A percentile compares a stretch with the other conserved stretches of the same genome.
Conservation (phyloP, 2,113 vertebrate species). For the Colius striatus region DNA sequence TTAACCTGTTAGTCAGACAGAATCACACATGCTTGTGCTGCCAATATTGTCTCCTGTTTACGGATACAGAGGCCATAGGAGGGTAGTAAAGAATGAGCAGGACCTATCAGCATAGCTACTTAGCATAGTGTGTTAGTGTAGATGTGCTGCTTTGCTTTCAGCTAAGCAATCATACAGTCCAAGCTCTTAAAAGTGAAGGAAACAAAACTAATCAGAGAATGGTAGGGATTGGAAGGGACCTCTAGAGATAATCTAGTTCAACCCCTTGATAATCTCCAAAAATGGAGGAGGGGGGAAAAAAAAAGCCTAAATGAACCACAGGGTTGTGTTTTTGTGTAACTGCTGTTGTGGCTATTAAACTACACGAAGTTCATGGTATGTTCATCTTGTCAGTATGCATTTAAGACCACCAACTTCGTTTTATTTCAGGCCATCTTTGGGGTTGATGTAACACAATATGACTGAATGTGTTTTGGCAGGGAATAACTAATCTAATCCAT, state of each 20-base stretch:
- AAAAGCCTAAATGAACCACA: background rate
- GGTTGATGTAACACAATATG: background rate
- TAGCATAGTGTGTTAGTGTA: background rate
- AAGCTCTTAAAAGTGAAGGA: background rate
- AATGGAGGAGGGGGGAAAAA: background rate
- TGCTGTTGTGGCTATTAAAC: constrained; percentile 6
- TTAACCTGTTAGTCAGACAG: background rate
- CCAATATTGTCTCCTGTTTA: background rate
- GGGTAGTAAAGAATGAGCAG: background rate
- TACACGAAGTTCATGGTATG: background rate
- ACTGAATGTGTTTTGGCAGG: background rate
- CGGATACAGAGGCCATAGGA: background rate
- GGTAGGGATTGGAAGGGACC: too few species aligned
- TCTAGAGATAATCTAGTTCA: too few species aligned
- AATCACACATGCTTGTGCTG: background rate
- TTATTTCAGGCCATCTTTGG: constrained; percentile 43
- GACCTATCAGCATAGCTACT: background rate
- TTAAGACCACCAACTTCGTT: constrained; percentile 48
- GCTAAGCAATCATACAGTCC: background rate
- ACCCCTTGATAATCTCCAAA: background rate
- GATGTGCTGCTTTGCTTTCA: background rate
- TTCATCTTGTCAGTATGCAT: constrained; percentile 5
- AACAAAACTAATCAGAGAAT: background rate
- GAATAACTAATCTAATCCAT: constrained; percentile 22
- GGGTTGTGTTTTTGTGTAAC: constrained; percentile 6